Evolutionary conservation across 2,113 vertebrate species (phyloP), one percentile per base, ranked within the genome.

Genomic region (Mohoua ochrocephala): DNA sequence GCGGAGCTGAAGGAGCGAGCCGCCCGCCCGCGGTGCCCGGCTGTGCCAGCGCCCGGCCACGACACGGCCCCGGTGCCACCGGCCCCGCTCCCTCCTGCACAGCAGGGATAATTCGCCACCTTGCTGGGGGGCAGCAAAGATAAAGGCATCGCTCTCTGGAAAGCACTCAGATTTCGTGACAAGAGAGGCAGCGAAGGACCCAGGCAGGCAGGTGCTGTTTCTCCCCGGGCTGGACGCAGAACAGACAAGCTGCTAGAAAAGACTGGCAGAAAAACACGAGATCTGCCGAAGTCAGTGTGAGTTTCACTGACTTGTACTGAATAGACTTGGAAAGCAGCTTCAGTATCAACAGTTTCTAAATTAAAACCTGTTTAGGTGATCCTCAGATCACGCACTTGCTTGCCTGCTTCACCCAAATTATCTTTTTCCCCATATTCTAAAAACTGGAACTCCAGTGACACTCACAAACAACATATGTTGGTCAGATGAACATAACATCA

Each of bases 381-480:
- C 63, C 21, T 39, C 79, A 30, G 83, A 77, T 49, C 87, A 4
- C 1, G 53, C 39, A 68, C 87, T 78, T 15, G 77, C 56, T 49
- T 68, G 56, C 60, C 35, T 17, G 28, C 71, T 89, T 92, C 80
- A 50, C 88, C 75, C 86, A 78, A 92, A 42, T 56, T 56, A 61
- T 31, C 60, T 93, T 65, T 91, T 78, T 20, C 49, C 54, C 59
- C 22, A 19, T 84, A 59, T 68, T 88, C 69, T 69, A 61, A 75
- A 80, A 92, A 64, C 37, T 16, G 30, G 41, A 92, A 93, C 76
- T 87, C 76, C 69, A 21, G 7, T 50, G 88, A 53, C 93, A 68
- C 61, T 93, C 96, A 71, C 83, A 96, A 95, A 94, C 88, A 94
- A 82, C 93, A 78, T 92, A 87, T 78, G 88, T 60, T 87, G 92